Percentiles rank a stretch among this genome's conserved stretches.
Conservation (phyloP, 2,797 vertebrate species). For the Argya squamiceps region DNA sequence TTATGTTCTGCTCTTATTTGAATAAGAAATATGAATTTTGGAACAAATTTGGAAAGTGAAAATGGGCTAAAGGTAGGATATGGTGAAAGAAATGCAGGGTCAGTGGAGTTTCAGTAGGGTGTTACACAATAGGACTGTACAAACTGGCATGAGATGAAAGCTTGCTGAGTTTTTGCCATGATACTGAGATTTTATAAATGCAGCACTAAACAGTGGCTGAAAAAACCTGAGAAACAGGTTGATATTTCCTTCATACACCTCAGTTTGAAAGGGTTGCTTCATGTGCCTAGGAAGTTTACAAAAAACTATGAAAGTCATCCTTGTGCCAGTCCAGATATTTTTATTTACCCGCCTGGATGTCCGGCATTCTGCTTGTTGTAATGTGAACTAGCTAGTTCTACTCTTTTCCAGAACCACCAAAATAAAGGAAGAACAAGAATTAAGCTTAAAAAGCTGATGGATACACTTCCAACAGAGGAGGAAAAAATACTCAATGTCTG, state of each 20-base stretch:
- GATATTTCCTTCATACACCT: neutral
- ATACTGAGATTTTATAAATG: neutral
- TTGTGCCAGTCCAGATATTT: neutral
- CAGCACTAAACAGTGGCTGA: neutral
- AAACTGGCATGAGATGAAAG: slow-evolving; percentile 15
- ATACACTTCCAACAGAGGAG: neutral
- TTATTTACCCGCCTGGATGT: neutral
- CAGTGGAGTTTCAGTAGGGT: neutral
- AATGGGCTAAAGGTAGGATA: slow-evolving; percentile 41
- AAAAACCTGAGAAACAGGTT: neutral
- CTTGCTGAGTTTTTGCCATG: neutral
- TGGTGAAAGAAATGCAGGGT: slow-evolving; percentile 20
- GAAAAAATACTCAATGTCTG: neutral
- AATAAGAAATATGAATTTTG: slow-evolving; percentile 5
- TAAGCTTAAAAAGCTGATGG: neutral
- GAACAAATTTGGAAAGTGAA: neutral
- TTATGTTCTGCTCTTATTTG: neutral
- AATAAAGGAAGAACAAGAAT: neutral
- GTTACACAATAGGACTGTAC: slow-evolving; percentile 9
- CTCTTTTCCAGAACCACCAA: neutral
- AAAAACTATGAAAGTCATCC: neutral
- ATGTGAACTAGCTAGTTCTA: neutral
- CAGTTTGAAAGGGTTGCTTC: neutral
- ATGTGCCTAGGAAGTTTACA: neutral
- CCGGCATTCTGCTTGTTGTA: neutral